Percentiles rank a stretch among this genome's conserved stretches.
Evolutionary conservation across 2,888 invertebrate species (phyloP).

Genomic region (Chloromyia formosa): DNA sequence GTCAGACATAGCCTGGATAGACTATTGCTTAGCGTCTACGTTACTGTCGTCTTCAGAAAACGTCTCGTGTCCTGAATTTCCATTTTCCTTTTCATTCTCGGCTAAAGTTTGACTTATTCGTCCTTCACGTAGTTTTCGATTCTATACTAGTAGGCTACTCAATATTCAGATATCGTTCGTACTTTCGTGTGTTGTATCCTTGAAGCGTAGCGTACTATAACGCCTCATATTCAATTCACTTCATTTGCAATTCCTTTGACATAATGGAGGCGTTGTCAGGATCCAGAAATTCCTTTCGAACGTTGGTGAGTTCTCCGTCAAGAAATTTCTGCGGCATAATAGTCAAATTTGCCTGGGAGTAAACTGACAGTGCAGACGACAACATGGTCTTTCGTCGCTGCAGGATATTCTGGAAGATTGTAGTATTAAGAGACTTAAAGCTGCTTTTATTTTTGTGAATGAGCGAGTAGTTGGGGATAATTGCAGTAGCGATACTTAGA

Average conservation of each 20-base stretch:
- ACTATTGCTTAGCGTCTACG: not conserved
- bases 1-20: slow-evolving; percentile 23
- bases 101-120: not conserved
- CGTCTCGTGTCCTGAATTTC: not conserved
- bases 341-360: slow-evolving; percentile 4
- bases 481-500: too few relatives aligned
- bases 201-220: not conserved
- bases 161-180: slow-evolving; percentile 27
- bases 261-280: slow-evolving; percentile 48
- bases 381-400: not conserved
- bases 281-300: slow-evolving; percentile 34
- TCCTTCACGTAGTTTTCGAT: not conserved
- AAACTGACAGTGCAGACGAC: not conserved
- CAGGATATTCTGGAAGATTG: not conserved
- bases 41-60: not conserved
- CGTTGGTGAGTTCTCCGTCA: slow-evolving; percentile 4
- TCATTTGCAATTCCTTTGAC: slow-evolving; percentile 53
- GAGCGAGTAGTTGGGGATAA: too few relatives aligned
- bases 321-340: slow-evolving; percentile 37
- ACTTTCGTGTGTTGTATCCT: not conserved
- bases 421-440: too few relatives aligned
- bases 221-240: slow-evolving; percentile 35
- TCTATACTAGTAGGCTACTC: slow-evolving; percentile 15
- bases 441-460: too few relatives aligned
- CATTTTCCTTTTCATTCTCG: not conserved